These are phyloP conservation scores for Actinemys pallida DNA, from an alignment of 2,113 vertebrate genomes.

Conservation along the genomic window DNA sequence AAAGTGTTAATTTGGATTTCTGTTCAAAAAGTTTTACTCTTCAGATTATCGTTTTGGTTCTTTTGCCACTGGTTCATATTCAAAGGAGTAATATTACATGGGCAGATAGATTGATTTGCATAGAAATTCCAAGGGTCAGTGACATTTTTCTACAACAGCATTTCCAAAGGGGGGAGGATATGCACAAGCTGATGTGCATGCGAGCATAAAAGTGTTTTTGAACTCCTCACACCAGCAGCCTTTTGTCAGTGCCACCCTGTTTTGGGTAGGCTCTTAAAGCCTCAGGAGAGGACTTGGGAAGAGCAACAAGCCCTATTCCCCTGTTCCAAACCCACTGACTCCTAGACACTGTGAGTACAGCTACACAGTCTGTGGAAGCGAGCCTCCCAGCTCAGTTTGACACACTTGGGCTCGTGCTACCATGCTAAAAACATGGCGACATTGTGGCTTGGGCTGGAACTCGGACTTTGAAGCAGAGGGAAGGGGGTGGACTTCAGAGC, in stretches of 20 bases:
- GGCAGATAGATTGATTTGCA: not conserved
- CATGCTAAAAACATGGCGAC: not conserved
- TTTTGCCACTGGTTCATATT: not conserved
- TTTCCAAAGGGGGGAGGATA: not conserved
- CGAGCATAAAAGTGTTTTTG: not conserved
- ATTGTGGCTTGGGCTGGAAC: not conserved
- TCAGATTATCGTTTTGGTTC: not conserved
- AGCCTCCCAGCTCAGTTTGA: too few relatives aligned
- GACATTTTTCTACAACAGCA: not conserved
- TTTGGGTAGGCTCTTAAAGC: not conserved
- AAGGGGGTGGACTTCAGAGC: not conserved
- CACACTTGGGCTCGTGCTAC: not conserved
- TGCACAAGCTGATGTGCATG: not conserved
- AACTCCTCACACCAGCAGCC: not conserved
- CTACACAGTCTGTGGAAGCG: not conserved
- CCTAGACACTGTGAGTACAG: fast-evolving
- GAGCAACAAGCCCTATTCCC: not conserved
- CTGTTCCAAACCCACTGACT: not conserved
- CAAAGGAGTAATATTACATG: not conserved
- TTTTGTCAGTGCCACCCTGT: not conserved
- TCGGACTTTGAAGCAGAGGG: not conserved
- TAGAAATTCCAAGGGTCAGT: not conserved
- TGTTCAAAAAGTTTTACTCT: not conserved
- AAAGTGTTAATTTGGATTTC: not conserved
- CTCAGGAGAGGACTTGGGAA: not conserved